Conservation (phyloP, 2,888 invertebrate species). For the Frankliniella fusca region DNA sequence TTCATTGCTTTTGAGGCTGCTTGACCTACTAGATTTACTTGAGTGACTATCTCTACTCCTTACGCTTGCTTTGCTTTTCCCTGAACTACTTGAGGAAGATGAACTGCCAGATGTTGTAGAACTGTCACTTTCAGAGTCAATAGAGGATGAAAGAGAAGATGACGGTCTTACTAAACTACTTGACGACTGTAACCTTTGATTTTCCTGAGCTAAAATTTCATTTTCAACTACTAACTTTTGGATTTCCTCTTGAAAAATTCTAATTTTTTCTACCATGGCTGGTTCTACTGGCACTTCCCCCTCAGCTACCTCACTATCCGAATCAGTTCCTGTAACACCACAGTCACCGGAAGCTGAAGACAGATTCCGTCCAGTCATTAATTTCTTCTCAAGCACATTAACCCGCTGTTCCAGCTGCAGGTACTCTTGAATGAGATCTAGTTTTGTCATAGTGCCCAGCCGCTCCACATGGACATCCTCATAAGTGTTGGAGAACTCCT, state of each 20-base stretch:
- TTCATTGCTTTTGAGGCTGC: background rate
- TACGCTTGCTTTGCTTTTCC: background rate
- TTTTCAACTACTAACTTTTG: conserved; percentile 41
- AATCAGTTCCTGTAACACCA: conserved; percentile 32
- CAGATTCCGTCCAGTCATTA: conserved; percentile 33
- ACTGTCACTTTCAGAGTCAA: conserved; percentile 60
- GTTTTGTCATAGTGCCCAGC: conserved; percentile 75
- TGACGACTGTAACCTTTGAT: conserved; percentile 39
- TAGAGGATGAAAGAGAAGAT: conserved; percentile 38
- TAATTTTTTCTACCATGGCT: conserved; percentile 42
- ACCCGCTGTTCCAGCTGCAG: conserved; percentile 76
- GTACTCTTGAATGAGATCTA: conserved; percentile 83
- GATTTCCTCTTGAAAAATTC: conserved; percentile 44
- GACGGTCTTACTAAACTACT: conserved; percentile 22
- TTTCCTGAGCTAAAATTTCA: conserved; percentile 58
- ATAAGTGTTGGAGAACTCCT: conserved; percentile 89
- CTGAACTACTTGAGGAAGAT: conserved; percentile 20
- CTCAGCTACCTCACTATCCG: conserved; percentile 32
- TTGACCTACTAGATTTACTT: background rate
- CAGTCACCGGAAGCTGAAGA: conserved; percentile 30
- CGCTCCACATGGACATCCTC: conserved; percentile 84
- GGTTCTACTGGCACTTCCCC: conserved; percentile 38
- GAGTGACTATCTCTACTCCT: background rate
- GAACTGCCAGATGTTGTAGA: conserved; percentile 49
- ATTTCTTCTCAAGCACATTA: conserved; percentile 59